A percentile compares a stretch with the other conserved stretches of the same genome.
phyloP scores from a whole-genome alignment of 2,888 invertebrate genomes.

The Netelia fuscicornis region DNA sequence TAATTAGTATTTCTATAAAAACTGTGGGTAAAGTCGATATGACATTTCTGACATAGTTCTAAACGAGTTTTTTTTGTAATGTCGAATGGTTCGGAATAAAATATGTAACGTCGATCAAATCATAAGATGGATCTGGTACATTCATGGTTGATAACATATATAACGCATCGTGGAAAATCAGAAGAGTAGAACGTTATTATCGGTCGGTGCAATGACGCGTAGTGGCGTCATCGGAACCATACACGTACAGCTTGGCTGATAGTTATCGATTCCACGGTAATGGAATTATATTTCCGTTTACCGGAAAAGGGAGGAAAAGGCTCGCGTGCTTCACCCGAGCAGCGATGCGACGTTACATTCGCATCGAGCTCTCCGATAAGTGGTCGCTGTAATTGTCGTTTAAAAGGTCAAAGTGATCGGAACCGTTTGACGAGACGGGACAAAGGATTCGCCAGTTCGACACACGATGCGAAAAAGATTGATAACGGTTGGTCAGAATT shows the following conservation, averaged over 20 bases:
- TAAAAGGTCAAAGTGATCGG: constrained; percentile 69
- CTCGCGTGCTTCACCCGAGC: constrained; percentile 39
- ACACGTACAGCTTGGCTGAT: constrained; percentile 57
- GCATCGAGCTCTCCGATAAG: constrained; percentile 68
- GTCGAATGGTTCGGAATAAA: no score
- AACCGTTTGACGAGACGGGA: constrained; percentile 57
- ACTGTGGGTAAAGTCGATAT: no score
- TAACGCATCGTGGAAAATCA: background rate
- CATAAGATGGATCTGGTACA: no score
- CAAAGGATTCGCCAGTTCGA: constrained; percentile 25
- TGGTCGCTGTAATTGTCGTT: constrained; percentile 70
- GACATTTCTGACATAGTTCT: no score
- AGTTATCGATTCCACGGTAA: constrained; percentile 71
- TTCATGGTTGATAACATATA: no score
- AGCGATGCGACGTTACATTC: constrained; percentile 63
- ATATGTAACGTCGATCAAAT: no score
- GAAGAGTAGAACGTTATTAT: constrained; percentile 42
- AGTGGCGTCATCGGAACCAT: constrained; percentile 33
- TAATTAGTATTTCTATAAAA: no score
- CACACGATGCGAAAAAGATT: constrained; percentile 33
- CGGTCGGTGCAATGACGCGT: constrained; percentile 39
- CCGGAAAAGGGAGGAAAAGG: constrained; percentile 28
- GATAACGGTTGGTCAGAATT: background rate
- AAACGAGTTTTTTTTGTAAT: no score
- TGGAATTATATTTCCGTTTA: constrained; percentile 66